These are phyloP conservation scores for Montipora efflorescens DNA, from an alignment of 64 coral and sea anemone species.

Conservation along the genomic window DNA sequence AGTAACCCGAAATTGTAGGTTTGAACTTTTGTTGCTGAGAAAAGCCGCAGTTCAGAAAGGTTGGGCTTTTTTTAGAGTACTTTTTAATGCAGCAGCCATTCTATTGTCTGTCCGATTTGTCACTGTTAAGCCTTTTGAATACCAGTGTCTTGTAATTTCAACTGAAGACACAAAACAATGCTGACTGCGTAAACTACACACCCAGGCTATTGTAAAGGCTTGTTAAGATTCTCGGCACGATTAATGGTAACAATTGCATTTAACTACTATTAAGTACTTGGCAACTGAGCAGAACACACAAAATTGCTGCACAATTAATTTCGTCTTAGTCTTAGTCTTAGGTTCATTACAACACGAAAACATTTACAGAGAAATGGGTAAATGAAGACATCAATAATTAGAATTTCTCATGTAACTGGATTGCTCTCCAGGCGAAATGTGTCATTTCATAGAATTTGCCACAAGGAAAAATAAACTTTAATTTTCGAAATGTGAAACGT, in stretches of 20 bases:
- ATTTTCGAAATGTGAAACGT: slow-evolving; percentile 21
- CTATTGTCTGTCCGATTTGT: not conserved
- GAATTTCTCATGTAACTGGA: not conserved
- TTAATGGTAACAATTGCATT: not conserved
- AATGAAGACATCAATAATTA: slow-evolving; percentile 12
- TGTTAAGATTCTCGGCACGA: not conserved
- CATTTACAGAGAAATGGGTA: not conserved
- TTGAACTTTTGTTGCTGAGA: too few relatives aligned
- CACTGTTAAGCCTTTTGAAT: not conserved
- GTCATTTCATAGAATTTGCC: slow-evolving; percentile 10
- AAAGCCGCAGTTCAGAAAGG: too few relatives aligned
- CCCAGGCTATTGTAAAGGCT: not conserved
- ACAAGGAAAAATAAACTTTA: slow-evolving; percentile 48
- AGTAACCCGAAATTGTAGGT: too few relatives aligned
- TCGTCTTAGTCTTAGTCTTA: not conserved
- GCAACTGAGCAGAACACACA: not conserved
- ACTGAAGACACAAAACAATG: not conserved
- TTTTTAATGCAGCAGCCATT: not conserved
- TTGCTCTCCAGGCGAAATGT: not conserved
- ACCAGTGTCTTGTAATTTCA: not conserved
- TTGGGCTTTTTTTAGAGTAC: not conserved
- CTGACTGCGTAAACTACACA: not conserved
- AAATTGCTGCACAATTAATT: slow-evolving; percentile 4
- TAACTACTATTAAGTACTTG: not conserved
- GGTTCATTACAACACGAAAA: not conserved